Base-by-base conservation (phyloP, 2,797 vertebrate species). In the Pempheris klunzingeri region DNA sequence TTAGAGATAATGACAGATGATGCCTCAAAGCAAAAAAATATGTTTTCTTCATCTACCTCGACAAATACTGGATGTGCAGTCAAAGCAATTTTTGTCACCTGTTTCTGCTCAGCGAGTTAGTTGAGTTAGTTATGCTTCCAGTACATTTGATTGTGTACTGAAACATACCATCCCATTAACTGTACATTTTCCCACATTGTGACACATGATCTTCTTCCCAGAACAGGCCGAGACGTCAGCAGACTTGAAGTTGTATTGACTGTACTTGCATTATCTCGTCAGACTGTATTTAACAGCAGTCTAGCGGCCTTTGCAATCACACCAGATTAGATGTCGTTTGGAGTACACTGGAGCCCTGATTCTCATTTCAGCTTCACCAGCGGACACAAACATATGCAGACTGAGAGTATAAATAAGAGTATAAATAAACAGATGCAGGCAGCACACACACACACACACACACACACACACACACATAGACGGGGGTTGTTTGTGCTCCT, bases 401-500 rank as follows among this genome's bases (percentile, higher is more conserved):
- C 30, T 22, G 41, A 18, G n/a, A n/a, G n/a, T n/a, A n/a, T n/a
- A n/a, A n/a, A n/a, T n/a, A n/a, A 22, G 59, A 63, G 49, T 49
- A 28, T n/a, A 26, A 47, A 55, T 30, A 78, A 71, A 78, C 75
- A 74, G 34, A 70, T 38, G 47, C 53, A 44, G 50, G 20, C 46
- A 52, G 24, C 62, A 73, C 32, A 24, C 43, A 73, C 49, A 61
- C 53, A 57, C 50, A 58, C 28, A 34, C 68, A 60, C 65, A 55
- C 54, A 62, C 67, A 41, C 34, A 36, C 55, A 74, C 58, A 39
- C 3, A 71, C 9, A 12, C 58, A 24, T 13, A 1, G 22, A 54
- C 60, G 46, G 50, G 74, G 57, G 71, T 68, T 73, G 77, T 85
- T 86, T 84, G 67, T 60, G 66, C 39, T 38, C 32, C 28, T 79